A percentile compares a stretch with the other conserved stretches of the same genome.
phyloP scores from a whole-genome alignment of 2,888 invertebrate genomes.

The Cephus spinipes region DNA sequence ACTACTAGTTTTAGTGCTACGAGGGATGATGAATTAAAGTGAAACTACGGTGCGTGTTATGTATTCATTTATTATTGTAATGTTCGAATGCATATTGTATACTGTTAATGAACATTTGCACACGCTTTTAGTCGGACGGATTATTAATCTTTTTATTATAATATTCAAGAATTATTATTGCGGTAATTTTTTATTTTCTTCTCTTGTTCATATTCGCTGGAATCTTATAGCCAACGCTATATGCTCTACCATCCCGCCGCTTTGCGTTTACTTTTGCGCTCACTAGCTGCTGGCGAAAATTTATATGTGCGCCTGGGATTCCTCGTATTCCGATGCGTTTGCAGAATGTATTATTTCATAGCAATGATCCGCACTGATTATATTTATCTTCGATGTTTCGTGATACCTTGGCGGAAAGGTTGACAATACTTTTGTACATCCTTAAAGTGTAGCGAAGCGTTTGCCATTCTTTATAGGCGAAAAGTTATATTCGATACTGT shows the following conservation, averaged over 20 bases:
- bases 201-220: not conserved
- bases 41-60: not conserved
- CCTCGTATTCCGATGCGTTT: constrained; percentile 27
- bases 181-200: not conserved
- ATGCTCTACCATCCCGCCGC: constrained; percentile 25
- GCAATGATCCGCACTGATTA: not conserved
- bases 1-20: not conserved
- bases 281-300: constrained; percentile 37
- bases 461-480: not conserved
- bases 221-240: constrained; percentile 34
- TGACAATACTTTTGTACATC: not conserved
- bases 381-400: not conserved
- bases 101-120: not conserved
- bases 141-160: not conserved
- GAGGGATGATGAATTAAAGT: not conserved
- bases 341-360: constrained; percentile 21
- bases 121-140: not conserved
- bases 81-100: not conserved
- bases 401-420: not conserved
- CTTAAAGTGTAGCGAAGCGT: not conserved
- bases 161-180: not conserved
- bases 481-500: not conserved
- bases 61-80: not conserved
- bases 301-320: constrained; percentile 31
- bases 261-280: constrained; percentile 37